phyloP scores from a whole-genome alignment of 2,113 vertebrate genomes.

The Oostethus manadensis region DNA sequence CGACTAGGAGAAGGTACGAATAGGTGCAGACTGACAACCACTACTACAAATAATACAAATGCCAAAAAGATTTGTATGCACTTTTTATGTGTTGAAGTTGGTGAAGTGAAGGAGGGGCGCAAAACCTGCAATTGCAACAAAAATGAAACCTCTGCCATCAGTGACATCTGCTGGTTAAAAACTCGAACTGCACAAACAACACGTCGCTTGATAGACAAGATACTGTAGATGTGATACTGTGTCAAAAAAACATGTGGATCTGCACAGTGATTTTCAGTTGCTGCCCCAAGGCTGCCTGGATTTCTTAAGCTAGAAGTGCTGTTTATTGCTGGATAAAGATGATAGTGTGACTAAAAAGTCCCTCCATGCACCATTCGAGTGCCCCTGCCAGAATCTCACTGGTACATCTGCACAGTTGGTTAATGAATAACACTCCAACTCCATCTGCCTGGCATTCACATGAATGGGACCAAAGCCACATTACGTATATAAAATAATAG shows the following conservation, averaged over 20 bases:
- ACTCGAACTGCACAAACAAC: neutral
- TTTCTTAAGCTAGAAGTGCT: no score
- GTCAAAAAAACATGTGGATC: no score
- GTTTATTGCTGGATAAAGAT: no score
- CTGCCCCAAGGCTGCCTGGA: no score
- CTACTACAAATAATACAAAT: no score
- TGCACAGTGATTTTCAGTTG: no score
- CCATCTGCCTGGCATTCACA: conserved; percentile 17
- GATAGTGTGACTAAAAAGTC: no score
- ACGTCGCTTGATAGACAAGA: neutral
- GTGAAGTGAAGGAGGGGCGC: conserved; percentile 19
- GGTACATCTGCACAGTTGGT: conserved; percentile 21
- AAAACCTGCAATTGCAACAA: neutral
- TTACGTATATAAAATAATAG: conserved; percentile 5
- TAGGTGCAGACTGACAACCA: neutral
- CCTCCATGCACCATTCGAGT: no score
- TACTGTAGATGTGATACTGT: no score
- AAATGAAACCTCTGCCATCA: conserved; percentile 37
- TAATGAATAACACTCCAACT: conserved; percentile 24
- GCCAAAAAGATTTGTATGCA: no score
- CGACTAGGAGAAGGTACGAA: conserved; percentile 8
- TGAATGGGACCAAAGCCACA: neutral
- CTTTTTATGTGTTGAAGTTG: conserved; percentile 4
- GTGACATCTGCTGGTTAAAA: conserved; percentile 50
- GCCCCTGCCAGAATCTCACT: no score